A percentile compares a stretch with the other conserved stretches of the same genome.
phyloP scores from a whole-genome alignment of 2,888 invertebrate genomes.

The Drosophila setosimentum region DNA sequence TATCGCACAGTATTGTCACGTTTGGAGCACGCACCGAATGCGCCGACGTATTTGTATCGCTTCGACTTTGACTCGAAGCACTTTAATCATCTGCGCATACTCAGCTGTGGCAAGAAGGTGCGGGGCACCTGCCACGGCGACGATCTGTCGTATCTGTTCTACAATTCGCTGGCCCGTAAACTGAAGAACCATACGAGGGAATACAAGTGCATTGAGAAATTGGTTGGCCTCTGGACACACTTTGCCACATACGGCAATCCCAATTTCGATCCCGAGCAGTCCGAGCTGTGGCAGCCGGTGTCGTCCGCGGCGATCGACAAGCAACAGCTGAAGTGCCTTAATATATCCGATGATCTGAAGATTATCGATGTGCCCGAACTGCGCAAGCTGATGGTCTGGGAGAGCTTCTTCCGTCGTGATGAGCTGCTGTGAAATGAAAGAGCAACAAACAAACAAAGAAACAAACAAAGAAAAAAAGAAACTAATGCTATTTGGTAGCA shows the following conservation, averaged over 20 bases:
- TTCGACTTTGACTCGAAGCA: slow-evolving; percentile 85
- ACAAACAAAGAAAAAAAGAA: background rate
- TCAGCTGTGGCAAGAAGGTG: slow-evolving; percentile 83
- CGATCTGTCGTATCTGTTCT: slow-evolving; percentile 84
- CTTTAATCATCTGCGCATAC: slow-evolving; percentile 84
- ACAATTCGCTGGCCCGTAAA: slow-evolving; percentile 82
- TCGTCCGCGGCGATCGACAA: slow-evolving; percentile 65
- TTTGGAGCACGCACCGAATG: slow-evolving; percentile 72
- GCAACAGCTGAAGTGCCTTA: slow-evolving; percentile 84
- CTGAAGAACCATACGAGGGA: slow-evolving; percentile 81
- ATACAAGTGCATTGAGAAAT: slow-evolving; percentile 83
- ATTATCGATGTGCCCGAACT: slow-evolving; percentile 84
- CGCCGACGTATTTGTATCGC: slow-evolving; percentile 84
- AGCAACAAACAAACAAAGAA: background rate
- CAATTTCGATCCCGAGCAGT: slow-evolving; percentile 78
- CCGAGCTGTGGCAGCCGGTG: slow-evolving; percentile 80
- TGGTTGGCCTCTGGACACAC: slow-evolving; percentile 84
- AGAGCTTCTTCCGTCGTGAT: slow-evolving; percentile 81
- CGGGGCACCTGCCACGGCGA: slow-evolving; percentile 85
- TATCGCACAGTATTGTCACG: slow-evolving; percentile 84
- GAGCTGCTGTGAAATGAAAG: slow-evolving; percentile 71
- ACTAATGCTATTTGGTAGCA: slow-evolving; percentile 32
- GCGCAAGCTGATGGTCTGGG: slow-evolving; percentile 82
- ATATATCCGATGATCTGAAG: slow-evolving; percentile 83
- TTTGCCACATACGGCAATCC: slow-evolving; percentile 83